A percentile compares a stretch with the other conserved stretches of the same genome.
Conservation (phyloP, 2,797 vertebrate genomes). For the Notolepis coatsorum region DNA sequence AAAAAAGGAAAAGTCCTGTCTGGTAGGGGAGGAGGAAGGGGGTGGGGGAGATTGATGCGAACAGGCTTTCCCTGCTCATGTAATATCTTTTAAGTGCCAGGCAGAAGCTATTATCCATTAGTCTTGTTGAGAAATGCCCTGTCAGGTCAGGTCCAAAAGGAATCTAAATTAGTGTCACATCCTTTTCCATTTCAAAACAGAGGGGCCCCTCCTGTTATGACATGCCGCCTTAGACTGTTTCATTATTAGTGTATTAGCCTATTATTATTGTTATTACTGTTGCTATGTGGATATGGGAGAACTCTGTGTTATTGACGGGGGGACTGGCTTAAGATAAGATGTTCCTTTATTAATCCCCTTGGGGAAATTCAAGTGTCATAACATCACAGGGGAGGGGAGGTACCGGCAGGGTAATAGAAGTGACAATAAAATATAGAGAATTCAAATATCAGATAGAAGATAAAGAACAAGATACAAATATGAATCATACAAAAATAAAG, state of each 20-base stretch:
- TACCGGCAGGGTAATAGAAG: no score
- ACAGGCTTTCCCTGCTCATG: constrained; percentile 42
- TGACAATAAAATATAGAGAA: no score
- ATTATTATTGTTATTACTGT: constrained; percentile 23
- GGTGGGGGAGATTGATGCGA: constrained; percentile 62
- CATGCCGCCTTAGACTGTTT: constrained; percentile 52
- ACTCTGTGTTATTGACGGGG: constrained; percentile 47
- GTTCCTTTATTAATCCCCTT: no score
- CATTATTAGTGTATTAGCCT: constrained; percentile 39
- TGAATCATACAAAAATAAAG: no score
- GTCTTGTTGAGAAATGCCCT: constrained; percentile 70
- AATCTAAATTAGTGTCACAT: constrained; percentile 76
- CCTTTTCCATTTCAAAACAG: constrained; percentile 39
- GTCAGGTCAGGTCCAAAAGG: constrained; percentile 69
- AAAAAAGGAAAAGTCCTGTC: constrained; percentile 31
- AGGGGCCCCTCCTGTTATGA: constrained; percentile 52
- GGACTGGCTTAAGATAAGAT: constrained; percentile 2
- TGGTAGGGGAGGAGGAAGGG: neutral
- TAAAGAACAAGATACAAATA: no score
- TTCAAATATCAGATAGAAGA: no score
- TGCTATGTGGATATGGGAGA: constrained; percentile 38
- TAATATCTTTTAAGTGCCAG: constrained; percentile 79
- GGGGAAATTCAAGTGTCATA: no score
- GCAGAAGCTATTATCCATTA: constrained; percentile 73
- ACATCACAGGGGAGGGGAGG: no score